phyloP scores from a whole-genome alignment of 2,888 invertebrate species.

The Apotomis betuletana region DNA sequence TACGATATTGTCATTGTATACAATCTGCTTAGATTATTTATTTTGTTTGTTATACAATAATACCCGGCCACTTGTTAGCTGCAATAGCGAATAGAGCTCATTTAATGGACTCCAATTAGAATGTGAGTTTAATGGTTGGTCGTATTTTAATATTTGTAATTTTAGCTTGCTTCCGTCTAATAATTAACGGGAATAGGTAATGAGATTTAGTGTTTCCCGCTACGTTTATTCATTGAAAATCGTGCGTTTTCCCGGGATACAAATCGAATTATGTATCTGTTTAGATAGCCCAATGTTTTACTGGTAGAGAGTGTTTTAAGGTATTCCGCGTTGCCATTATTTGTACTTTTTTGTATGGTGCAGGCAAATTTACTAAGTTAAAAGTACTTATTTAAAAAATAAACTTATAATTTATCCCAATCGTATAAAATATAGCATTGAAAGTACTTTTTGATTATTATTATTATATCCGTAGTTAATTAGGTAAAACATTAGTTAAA shows the following conservation, averaged over 20 bases:
- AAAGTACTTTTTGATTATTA: background rate
- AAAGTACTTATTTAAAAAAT: background rate
- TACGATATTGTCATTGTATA: conserved; percentile 55
- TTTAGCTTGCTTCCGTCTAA: background rate
- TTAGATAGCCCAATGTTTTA: too few relatives aligned
- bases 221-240: too few relatives aligned
- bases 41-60: conserved; percentile 43
- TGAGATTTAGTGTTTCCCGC: too few relatives aligned
- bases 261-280: too few relatives aligned
- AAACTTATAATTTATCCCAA: background rate
- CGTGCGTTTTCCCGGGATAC: too few relatives aligned
- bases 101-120: conserved; percentile 29
- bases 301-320: too few relatives aligned
- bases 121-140: conserved; percentile 14
- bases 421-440: background rate
- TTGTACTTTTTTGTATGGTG: too few relatives aligned
- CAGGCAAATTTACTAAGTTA: too few relatives aligned
- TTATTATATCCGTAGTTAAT: conserved; percentile 20
- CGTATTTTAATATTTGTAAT: conserved; percentile 3
- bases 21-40: conserved; percentile 46
- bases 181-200: background rate
- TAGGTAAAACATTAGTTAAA: conserved; percentile 17
- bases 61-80: conserved; percentile 36
- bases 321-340: too few relatives aligned
- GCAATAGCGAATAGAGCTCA: conserved; percentile 32